Percentiles rank a stretch among this genome's conserved stretches.
Conservation (phyloP, 64 coral and sea anemone genomes). For the Stichodactyla helianthus region DNA sequence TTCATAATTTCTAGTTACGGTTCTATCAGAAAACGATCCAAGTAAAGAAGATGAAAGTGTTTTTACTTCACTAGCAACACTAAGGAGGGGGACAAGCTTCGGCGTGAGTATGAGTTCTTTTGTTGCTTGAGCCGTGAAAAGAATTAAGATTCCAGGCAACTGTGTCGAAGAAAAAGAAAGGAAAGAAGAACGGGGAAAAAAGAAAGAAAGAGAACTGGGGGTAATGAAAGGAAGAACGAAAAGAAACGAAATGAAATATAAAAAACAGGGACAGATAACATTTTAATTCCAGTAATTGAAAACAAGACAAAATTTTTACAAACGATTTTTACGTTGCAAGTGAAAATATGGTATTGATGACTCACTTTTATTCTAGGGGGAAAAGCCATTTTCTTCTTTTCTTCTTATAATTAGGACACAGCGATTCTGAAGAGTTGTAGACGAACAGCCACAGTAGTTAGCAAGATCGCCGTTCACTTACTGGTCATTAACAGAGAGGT, state of each 20-base stretch:
- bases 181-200: no score
- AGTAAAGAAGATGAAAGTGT: constrained; percentile 12
- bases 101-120: constrained; percentile 36
- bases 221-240: no score
- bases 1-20: constrained; percentile 53
- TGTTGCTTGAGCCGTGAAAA: not conserved
- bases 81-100: constrained; percentile 63
- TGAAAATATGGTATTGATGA: no score
- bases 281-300: no score
- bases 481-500: constrained; percentile 79
- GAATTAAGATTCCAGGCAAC: no score
- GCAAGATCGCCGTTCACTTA: constrained; percentile 59
- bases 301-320: no score
- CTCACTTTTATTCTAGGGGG: no score
- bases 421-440: constrained; percentile 69
- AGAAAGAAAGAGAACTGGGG: no score
- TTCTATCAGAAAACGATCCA: constrained; percentile 74
- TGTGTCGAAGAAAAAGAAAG: no score
- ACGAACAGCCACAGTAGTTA: constrained; percentile 75
- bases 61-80: constrained; percentile 65
- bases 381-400: not conserved
- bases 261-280: no score
- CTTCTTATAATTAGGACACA: constrained; percentile 34
- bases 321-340: no score
- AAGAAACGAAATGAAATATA: no score